Evolutionary conservation across 2,113 vertebrate species (phyloP).

Genomic region (Hyperopisus bebe): DNA sequence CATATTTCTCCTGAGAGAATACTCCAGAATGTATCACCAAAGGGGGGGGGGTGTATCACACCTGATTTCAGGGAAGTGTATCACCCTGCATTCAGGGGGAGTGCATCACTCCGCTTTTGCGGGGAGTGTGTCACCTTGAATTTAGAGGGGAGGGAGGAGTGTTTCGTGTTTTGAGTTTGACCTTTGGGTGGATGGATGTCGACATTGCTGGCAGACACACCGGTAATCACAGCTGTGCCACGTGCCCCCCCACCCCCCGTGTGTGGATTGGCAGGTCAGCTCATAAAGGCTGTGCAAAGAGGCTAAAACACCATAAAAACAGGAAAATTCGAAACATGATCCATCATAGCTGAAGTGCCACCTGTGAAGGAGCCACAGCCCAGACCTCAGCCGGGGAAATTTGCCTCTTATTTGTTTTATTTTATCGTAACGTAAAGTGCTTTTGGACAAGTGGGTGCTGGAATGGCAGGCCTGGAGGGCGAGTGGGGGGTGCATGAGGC

Average conservation of each 20-base stretch:
- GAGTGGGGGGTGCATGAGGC: neutral
- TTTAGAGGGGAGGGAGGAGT: neutral
- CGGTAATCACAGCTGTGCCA: neutral
- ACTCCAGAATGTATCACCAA: no score
- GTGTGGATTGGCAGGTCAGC: neutral
- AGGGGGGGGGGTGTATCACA: no score
- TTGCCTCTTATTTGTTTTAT: slow-evolving; percentile 4
- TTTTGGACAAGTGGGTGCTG: neutral
- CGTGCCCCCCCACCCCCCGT: neutral
- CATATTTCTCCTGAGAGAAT: no score
- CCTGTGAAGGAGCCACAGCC: neutral
- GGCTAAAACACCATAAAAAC: neutral
- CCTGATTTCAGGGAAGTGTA: neutral
- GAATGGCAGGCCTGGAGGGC: neutral
- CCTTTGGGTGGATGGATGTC: neutral
- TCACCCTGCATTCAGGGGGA: neutral
- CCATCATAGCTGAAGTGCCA: slow-evolving; percentile 3
- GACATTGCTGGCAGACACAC: neutral
- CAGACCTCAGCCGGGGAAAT: neutral
- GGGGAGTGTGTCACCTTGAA: neutral
- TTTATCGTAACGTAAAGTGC: neutral
- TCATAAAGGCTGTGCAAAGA: neutral
- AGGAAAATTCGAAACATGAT: neutral
- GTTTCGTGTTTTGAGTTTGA: neutral
- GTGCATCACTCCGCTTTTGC: neutral